A percentile compares a stretch with the other conserved stretches of the same genome.
phyloP scores from a whole-genome alignment of 2,797 vertebrate species.

The Falco berigora region DNA sequence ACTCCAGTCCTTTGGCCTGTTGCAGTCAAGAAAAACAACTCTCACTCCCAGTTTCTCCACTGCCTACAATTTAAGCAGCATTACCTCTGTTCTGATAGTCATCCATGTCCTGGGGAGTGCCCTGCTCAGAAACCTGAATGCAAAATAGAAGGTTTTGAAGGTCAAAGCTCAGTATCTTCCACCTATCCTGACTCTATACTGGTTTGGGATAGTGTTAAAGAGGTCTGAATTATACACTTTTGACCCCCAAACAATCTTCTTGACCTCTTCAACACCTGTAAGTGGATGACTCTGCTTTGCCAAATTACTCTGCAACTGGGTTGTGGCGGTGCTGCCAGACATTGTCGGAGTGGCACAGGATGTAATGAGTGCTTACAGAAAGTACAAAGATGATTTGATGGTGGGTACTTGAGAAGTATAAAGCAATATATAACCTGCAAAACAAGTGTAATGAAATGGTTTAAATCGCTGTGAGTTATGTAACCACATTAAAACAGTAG shows the following conservation, averaged over 20 bases:
- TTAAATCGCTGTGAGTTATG: background rate
- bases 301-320: background rate
- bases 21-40: background rate
- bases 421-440: background rate
- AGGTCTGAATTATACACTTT: background rate
- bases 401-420: background rate
- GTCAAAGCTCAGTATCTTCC: background rate
- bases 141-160: background rate
- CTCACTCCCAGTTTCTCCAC: background rate
- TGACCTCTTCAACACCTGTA: background rate
- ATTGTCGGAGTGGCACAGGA: background rate
- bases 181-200: background rate
- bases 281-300: background rate
- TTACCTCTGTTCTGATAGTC: background rate
- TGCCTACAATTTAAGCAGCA: background rate
- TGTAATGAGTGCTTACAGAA: background rate
- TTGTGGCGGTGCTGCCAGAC: background rate
- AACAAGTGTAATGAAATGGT: constrained; percentile 27
- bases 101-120: background rate
- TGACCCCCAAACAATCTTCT: background rate
- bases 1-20: background rate
- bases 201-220: background rate
- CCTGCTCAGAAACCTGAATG: background rate
- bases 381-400: background rate
- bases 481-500: constrained; percentile 22